A percentile compares a stretch with the other conserved stretches of the same genome.
These are phyloP conservation scores for rat (Rattus norvegicus) DNA, from an alignment of 2,113 vertebrate species.

Conservation along the genomic window GRCr8 NC_086025.1:26664001-26664500, in stretches of 20 bases:
- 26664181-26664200: not conserved
- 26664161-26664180: not conserved
- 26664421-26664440: too few relatives aligned
- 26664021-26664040: not conserved
- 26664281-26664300: not conserved
- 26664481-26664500: not conserved
- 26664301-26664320: not conserved
- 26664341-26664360: not conserved
- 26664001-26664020: not conserved
- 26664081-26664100: not conserved
- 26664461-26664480: not conserved
- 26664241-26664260: not conserved
- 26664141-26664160: not conserved
- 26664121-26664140: not conserved
- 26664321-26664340: slow-evolving; percentile 9
- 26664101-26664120: not conserved
- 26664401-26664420: not conserved
- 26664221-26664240: not conserved
- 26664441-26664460: not conserved
- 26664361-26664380: not conserved
- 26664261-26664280: not conserved
- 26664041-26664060: not conserved
- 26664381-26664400: not conserved
- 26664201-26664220: not conserved
- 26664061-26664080: not conserved